Base-by-base conservation (phyloP, 1,140 invertebrate species). In the Samia ricini region DNA sequence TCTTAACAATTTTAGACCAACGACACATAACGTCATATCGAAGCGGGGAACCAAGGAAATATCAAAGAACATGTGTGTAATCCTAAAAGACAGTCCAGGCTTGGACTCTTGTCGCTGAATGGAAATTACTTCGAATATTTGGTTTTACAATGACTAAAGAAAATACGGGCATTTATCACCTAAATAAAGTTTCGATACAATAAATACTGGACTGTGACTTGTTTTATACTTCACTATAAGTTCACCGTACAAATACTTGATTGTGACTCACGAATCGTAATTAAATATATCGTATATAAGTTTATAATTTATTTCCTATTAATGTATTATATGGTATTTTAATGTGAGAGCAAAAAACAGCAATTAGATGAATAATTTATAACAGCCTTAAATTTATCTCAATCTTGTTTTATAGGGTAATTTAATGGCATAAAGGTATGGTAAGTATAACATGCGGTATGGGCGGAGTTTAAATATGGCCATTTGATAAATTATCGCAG, bases 401-500 rank as follows among this genome's bases (percentile, higher is more conserved):
- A 55, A 55, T 55, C 22, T 24, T 2, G 10, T 21, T 22, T 51
- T 51, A 22, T 21, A 20, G 21, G 50, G 50, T 55, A 24, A 55
- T 55, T 23, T 55, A 55, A 24, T 22, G n/a, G 10, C 52, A 55
- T 55, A 55, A 55, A 55, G 20, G 52, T 55, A 55, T n/a, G 21
- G 52, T 55, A 24, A 55, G 21, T 22, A 55, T 55, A 23, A n/a
- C 20, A 24, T 24, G 15, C 21, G 19, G 7, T 22, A 22, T 24
- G 52, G 52, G 52, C 21, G 52, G 52, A 55, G 52, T 22, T 55
- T 24, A 12, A n/a, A 24, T 24, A 24, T 55, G 22, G 52, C 52
- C 52, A 55, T 23, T 55, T 55, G 52, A 55, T 55, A 55, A 55
- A 55, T 55, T 15, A 55, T 55, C 15, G 22, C 52, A 55, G 52